Evolutionary conservation across 2,113 vertebrate species (phyloP), one percentile per base, ranked within the genome.

Genomic region (Neolamprologus devosi): DNA sequence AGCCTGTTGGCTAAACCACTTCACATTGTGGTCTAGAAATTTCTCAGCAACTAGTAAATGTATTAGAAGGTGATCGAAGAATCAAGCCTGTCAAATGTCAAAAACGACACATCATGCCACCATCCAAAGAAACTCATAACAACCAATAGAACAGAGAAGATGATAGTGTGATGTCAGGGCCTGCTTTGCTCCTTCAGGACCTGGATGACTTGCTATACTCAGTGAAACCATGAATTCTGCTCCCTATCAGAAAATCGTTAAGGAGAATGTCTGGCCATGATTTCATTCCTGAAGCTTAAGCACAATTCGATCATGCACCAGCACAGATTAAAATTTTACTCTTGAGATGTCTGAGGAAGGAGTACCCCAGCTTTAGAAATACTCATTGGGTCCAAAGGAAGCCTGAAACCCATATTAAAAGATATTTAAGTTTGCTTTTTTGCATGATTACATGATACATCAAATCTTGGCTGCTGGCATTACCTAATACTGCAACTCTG

Each of bases 181-280:
- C 28, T 65, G 19, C 60, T 35, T 40, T 23, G 12, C 33, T 23
- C 35, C 65, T 42, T 26, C 37, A 70, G n/a, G 2, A 68, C n/a
- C n/a, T 70, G 37, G 21, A 16, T 0, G 5, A 26, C 65, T 35
- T 95, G 80, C 96, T 97, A 83, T n/a, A 91, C 33, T 33, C 58
- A 63, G 6, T 35, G 30, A 35, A 63, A n/a, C 9, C 58, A 63
- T 35, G 58, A 63, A 63, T 35, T 35, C 30, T 63, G 16, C 30
- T 35, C 5, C 58, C 30, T 63, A 33, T 63, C 58, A 63, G 58
- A 35, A 11, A 28, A 51, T 5, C 7, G 1, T 65, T 37, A 65
- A 65, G 60, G 17, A 37, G 17, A 35, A n/a, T 37, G 17, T 60
- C 57, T 30, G 5, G 57, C 60, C 7, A 68, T 68, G 19, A 40